Evolutionary conservation across 1,140 invertebrate genomes (phyloP).

Genomic region (Drosophila mojavensis): DNA sequence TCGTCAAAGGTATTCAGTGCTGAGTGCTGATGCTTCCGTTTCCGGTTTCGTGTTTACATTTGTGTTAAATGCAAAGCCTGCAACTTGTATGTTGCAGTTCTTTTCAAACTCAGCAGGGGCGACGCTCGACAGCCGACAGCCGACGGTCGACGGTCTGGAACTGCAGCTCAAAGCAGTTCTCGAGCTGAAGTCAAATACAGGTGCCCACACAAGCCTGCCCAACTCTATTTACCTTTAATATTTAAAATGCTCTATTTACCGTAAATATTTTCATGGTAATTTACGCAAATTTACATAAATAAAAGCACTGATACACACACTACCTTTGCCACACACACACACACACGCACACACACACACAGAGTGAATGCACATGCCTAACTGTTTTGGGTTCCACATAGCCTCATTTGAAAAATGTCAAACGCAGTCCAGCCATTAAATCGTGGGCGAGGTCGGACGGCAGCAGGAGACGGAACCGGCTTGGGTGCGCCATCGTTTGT

Average conservation of each 20-base stretch:
- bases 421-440: slow-evolving; percentile 68
- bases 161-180: background rate
- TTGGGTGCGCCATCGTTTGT: slow-evolving; percentile 58
- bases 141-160: background rate
- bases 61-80: slow-evolving; percentile 67
- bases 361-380: slow-evolving; percentile 2
- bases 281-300: slow-evolving; percentile 80
- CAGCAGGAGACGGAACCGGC: background rate
- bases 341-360: slow-evolving; percentile 1
- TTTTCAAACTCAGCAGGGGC: slow-evolving; percentile 40
- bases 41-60: slow-evolving; percentile 59
- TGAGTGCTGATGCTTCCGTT: slow-evolving; percentile 64
- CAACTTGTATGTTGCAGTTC: slow-evolving; percentile 50
- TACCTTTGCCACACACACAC: no score
- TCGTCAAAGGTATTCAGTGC: slow-evolving; percentile 59
- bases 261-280: slow-evolving; percentile 81
- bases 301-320: slow-evolving; percentile 32
- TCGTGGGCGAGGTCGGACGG: slow-evolving; percentile 22
- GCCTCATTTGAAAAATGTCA: slow-evolving; percentile 81
- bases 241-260: slow-evolving; percentile 78
- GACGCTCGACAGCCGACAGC: background rate
- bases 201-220: slow-evolving; percentile 15
- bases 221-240: slow-evolving; percentile 67
- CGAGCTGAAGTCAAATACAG: slow-evolving; percentile 5
- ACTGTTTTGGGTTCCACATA: slow-evolving; percentile 45